Evolutionary conservation across 2,888 invertebrate genomes (phyloP), one percentile per base, ranked within the genome.

Genomic region (Osedax fenrisi): DNA sequence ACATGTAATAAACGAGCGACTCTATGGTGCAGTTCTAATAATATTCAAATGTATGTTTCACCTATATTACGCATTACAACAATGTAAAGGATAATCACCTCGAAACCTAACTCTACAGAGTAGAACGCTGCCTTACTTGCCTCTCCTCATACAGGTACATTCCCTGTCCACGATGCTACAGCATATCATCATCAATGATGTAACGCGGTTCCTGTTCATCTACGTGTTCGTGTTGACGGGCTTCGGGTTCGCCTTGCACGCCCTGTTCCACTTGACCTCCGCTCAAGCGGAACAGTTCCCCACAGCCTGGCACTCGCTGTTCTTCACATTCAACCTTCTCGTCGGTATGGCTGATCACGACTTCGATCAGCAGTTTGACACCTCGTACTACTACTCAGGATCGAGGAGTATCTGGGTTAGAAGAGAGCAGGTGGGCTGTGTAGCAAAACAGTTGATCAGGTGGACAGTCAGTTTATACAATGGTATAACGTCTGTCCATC

Each of bases 151-250:
- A 5, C 41, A 41, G 41, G 41, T 41, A 17, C 82, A 83, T 76
- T 81, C 81, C 72, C 83, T 83, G 75, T 82, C 81, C 78, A 78
- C 80, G 26, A 82, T 84, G 82, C 77, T 84, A 17, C 77, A 80
- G 76, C 81, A 81, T 75, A 84, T 84, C 80, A 80, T 84, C 41
- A 69, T 82, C 68, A 75, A 80, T n/a, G 83, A 84, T 76, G 79
- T 83, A 17, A 74, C 80, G 2, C 78, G 81, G 17, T 83, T 83
- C 75, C 68, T 83, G 3, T 78, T 83, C 27, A 80, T 84, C 69
- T 84, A 83, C 76, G 59, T 80, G 26, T 82, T 83, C 75, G 81
- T 84, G 13, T 77, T 83, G 26, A 74, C 83, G 27, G 83, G 81
- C 3, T 84, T 83, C 77, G 79, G 81, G 0, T 81, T 83, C 75